Evolutionary conservation across 2,888 invertebrate genomes (phyloP).

Genomic region (Odontocerum albicorne): DNA sequence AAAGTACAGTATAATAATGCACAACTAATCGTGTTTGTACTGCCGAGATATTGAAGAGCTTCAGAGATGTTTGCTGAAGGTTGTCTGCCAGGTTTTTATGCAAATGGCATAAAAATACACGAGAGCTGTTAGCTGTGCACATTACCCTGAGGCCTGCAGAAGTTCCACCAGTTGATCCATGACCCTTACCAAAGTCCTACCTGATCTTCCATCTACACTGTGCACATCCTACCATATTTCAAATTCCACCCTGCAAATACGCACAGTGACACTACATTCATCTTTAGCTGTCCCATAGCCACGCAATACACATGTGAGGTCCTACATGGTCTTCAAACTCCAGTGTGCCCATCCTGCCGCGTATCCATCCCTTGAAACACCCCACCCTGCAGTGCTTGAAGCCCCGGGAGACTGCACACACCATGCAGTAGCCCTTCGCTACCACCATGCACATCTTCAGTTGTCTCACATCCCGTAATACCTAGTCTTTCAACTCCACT

Average conservation of each 20-base stretch:
- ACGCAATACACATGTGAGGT: too few species aligned
- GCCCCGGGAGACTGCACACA: slow-evolving; percentile 94
- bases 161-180: too few species aligned
- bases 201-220: slow-evolving; percentile 83
- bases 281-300: slow-evolving; percentile 87
- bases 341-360: slow-evolving; percentile 89
- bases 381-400: slow-evolving; percentile 89
- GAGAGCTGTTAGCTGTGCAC: too few species aligned
- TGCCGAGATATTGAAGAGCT: too few species aligned
- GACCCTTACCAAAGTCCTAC: too few species aligned
- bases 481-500: slow-evolving; percentile 85
- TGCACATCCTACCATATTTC: slow-evolving; percentile 95
- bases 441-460: slow-evolving; percentile 93
- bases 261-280: slow-evolving; percentile 93
- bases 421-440: slow-evolving; percentile 93
- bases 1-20: too few species aligned
- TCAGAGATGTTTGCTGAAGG: too few species aligned
- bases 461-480: slow-evolving; percentile 91
- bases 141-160: too few species aligned
- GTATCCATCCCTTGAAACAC: slow-evolving; percentile 90
- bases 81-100: too few species aligned
- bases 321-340: slow-evolving; percentile 90
- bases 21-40: too few species aligned
- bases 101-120: too few species aligned
- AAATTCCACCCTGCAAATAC: slow-evolving; percentile 96